Conservation (phyloP, 1,140 invertebrate species). For the Lysiphlebus fabarum region DNA sequence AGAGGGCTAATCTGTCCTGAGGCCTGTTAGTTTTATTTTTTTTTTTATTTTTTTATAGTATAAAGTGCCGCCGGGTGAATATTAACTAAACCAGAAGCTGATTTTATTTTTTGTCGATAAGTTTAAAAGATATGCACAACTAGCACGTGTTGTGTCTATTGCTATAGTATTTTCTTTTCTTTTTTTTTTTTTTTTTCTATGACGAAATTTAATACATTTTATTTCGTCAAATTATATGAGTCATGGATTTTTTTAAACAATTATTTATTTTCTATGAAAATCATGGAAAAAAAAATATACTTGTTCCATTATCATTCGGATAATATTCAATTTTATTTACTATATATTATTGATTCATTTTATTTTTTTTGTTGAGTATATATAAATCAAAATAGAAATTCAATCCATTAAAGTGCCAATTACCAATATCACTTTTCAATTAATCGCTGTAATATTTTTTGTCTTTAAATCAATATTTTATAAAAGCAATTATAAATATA, state of each 20-base stretch:
- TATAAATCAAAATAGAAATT: background rate
- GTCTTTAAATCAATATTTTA: too few relatives aligned
- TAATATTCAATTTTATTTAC: background rate
- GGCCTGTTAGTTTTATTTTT: background rate
- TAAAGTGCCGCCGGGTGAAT: background rate
- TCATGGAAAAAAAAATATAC: too few relatives aligned
- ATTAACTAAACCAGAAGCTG: slow-evolving; percentile 3
- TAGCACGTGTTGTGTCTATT: slow-evolving; percentile 15
- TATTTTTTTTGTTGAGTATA: slow-evolving; percentile 4
- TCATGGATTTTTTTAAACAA: too few relatives aligned
- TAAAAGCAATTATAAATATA: background rate
- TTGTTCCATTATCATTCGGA: too few relatives aligned
- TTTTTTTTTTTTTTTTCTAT: too few relatives aligned
- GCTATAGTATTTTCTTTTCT: too few relatives aligned
- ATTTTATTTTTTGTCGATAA: slow-evolving; percentile 10
- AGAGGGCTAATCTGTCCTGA: background rate
- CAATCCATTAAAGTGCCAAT: too few relatives aligned
- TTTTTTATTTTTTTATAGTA: background rate
- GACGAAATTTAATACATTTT: too few relatives aligned
- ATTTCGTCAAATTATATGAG: too few relatives aligned
- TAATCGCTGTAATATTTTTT: too few relatives aligned
- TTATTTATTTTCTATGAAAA: too few relatives aligned
- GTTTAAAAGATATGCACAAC: slow-evolving; percentile 1
- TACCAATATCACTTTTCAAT: too few relatives aligned
- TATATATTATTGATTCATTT: slow-evolving; percentile 4